Evolutionary conservation across 2,888 invertebrate genomes (phyloP).

Genomic region (Elgonia sp.): DNA sequence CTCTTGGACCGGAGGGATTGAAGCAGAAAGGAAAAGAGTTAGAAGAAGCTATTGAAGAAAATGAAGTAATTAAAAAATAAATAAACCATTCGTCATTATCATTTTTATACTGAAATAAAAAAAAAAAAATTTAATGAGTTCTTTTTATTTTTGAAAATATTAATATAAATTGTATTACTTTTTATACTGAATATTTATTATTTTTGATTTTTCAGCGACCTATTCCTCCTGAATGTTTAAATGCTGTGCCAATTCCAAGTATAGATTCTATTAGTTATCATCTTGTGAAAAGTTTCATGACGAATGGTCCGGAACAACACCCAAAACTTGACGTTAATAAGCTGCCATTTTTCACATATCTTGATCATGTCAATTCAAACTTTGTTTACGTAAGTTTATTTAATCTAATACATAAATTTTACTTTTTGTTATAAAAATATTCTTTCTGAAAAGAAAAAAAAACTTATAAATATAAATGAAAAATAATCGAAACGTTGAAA

Average conservation of each 20-base stretch:
- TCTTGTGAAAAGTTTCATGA: slow-evolving; percentile 88
- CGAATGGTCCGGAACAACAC: slow-evolving; percentile 86
- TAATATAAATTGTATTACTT: no score
- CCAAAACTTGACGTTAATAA: slow-evolving; percentile 89
- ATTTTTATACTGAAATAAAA: no score
- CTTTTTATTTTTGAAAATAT: no score
- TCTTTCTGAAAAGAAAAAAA: no score
- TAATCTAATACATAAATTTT: no score
- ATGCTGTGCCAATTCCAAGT: slow-evolving; percentile 92
- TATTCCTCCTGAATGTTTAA: slow-evolving; percentile 91
- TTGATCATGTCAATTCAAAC: slow-evolving; percentile 94
- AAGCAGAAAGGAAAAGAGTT: slow-evolving; percentile 89
- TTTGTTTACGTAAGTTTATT: slow-evolving; percentile 93
- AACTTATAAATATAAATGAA: no score
- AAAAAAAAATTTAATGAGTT: no score
- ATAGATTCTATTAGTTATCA: slow-evolving; percentile 92
- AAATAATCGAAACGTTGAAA: no score
- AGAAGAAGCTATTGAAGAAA: slow-evolving; percentile 91
- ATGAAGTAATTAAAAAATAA: slow-evolving; percentile 89
- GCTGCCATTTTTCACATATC: slow-evolving; percentile 92
- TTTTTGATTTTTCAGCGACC: slow-evolving; percentile 87
- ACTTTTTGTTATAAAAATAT: no score
- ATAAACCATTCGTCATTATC: no score
- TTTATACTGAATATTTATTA: no score
- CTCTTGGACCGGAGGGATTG: slow-evolving; percentile 91